Base-by-base conservation (phyloP, 2,888 invertebrate species). In the Drosophila neonasuta region DNA sequence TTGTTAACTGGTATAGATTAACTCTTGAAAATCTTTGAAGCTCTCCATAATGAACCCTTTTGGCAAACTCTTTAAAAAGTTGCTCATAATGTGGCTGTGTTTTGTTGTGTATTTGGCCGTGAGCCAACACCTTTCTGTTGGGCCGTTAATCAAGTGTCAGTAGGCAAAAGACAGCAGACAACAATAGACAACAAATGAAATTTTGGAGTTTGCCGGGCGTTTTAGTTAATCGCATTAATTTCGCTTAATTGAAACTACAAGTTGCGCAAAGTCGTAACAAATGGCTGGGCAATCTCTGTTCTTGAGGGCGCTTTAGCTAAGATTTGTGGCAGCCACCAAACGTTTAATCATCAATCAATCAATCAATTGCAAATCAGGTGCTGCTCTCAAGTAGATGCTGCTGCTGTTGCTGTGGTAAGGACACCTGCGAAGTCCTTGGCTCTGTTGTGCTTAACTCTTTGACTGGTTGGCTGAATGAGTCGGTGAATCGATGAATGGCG, bases 211-310 rank as follows among this genome's bases (percentile, higher is more conserved):
- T 11, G 4, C 39, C 20, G 45, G 9, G 34, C 11, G 9, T 39
- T 30, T 62, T 50, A 59, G 73, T 74, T 86, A 86, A 82, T 84
- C 79, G 66, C 64, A 70, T 81, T 79, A 83, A 79, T 67, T 77
- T 68, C 68, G 64, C 68, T 79, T 79, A 77, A 86, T 78, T 71
- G 80, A 66, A 73, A 66, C 69, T 65, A 77, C 69, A 65, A 51
- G 45, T 56, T 57, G n/a, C 24, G 15, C 56, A 60, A 49, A 56
- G 49, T 59, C 17, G 39, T 39, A 48, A 42, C 51, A 74, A 69
- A 59, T 56, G 52, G 54, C 34, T 56, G 50, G 30, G 20, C 29
- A 67, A 61, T 57, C 46, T 61, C 39, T 44, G 63, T 32, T 30
- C 6, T 34, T 30, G 30, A 46, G 24, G 54, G 46, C 42, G 59